A percentile compares a stretch with the other conserved stretches of the same genome.
phyloP scores from a whole-genome alignment of 2,113 vertebrate species.

The Mirounga angustirostris region DNA sequence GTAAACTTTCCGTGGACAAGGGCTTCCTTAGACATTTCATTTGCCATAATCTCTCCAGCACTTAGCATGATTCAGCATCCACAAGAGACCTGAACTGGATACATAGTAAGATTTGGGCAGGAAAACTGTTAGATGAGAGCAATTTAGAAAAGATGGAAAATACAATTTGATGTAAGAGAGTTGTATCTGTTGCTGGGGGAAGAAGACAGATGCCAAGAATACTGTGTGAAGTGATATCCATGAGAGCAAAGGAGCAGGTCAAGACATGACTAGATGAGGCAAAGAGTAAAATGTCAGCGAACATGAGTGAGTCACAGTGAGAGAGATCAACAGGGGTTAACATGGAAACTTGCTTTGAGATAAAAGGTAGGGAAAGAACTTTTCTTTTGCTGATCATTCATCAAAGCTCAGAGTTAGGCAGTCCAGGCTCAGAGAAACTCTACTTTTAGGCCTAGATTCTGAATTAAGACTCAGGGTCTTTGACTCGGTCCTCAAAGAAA shows the following conservation, averaged over 20 bases:
- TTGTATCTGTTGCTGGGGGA: not conserved
- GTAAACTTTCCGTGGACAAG: not conserved
- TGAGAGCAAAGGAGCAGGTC: constrained; percentile 4
- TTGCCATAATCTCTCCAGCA: not conserved
- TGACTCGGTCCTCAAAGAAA: constrained; percentile 23
- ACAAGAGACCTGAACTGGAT: not conserved
- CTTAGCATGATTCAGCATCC: not conserved
- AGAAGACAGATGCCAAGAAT: not conserved
- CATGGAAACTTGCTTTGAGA: constrained; percentile 16
- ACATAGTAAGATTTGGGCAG: not conserved
- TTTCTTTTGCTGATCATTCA: constrained; percentile 36
- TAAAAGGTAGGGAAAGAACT: not conserved
- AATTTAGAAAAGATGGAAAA: constrained; percentile 17
- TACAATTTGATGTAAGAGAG: not conserved
- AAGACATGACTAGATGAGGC: constrained; percentile 39
- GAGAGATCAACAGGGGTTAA: constrained; percentile 48
- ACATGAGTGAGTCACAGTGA: constrained; percentile 11
- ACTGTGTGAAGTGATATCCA: not conserved
- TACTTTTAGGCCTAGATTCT: not conserved
- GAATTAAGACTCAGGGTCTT: not conserved
- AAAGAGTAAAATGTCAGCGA: constrained; percentile 40
- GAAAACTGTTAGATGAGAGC: not conserved
- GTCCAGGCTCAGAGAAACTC: not conserved
- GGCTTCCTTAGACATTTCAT: constrained; percentile 44
- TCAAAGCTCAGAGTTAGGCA: not conserved